A percentile compares a stretch with the other conserved stretches of the same genome.
These are phyloP conservation scores for Mantis religiosa DNA, from an alignment of 2,888 invertebrate genomes.

Conservation along the genomic window DNA sequence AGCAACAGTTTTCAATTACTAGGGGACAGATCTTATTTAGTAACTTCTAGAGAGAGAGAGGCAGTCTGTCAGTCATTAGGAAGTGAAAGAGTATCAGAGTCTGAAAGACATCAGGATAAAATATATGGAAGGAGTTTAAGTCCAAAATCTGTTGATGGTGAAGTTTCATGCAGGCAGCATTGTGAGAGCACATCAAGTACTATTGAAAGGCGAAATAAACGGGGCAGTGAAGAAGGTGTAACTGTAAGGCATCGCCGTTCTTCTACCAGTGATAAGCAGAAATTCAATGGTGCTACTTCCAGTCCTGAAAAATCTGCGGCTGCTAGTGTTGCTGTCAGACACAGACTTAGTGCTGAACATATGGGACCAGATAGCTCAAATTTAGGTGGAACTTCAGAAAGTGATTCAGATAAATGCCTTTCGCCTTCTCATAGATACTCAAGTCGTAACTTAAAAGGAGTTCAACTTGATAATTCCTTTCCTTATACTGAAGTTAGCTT, in stretches of 20 bases:
- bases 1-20: slow-evolving; percentile 11
- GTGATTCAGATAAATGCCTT: neutral
- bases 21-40: neutral
- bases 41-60: neutral
- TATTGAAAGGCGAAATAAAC: neutral
- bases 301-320: slow-evolving; percentile 1
- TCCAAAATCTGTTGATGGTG: neutral
- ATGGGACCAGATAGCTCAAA: neutral
- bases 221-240: neutral
- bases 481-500: neutral
- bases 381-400: too few species aligned
- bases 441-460: neutral
- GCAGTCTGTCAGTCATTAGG: neutral
- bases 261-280: slow-evolving; percentile 32
- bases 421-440: neutral
- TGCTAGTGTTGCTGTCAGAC: slow-evolving; percentile 17
- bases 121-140: neutral
- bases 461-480: neutral
- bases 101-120: neutral
- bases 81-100: neutral
- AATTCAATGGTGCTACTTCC: neutral
- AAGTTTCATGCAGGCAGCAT: neutral
- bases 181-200: neutral
- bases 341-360: slow-evolving; percentile 17
- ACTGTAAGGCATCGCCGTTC: neutral